Base-by-base conservation (phyloP, 2,888 invertebrate genomes). In the Notodonta ziczac region DNA sequence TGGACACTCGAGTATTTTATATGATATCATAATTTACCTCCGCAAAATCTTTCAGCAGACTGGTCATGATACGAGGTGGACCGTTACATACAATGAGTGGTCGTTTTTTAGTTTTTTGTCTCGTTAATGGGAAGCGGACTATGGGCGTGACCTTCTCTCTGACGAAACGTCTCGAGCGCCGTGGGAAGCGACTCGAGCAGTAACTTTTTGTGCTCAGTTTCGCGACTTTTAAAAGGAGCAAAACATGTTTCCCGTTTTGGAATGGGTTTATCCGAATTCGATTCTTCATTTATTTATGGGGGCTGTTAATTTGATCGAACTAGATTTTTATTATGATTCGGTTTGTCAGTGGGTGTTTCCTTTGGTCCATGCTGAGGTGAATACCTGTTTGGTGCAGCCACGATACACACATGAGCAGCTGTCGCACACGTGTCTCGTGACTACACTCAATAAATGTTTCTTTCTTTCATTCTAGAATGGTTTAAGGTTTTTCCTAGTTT, bases 181-280 rank as follows among this genome's bases (percentile, higher is more conserved):
- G 68, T 77, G 65, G 66, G 67, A 70, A 70, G 63, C 50, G 32
- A 59, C 52, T 62, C 48, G 42, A 56, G 54, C 32, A 57, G 68
- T 67, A 57, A 58, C n/a, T 44, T 44, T 56, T 59, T 56, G 46
- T 46, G 32, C 44, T 50, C 48, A 12, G 35, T 14, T 14, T 46
- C 48, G 58, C 8, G 10, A 53, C 9, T 56, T 56, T 56, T 24
- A 56, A 56, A 56, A 44, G 44, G 40, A 44, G 44, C 56, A 56
- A 56, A 44, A 13, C 56, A 44, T 16, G 7, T 44, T 16, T 13
- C n/a, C 42, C 44, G n/a, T 39, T 54, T n/a, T 14, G 39, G 54
- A 39, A n/a, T 35, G 54, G n/a, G 35, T 54, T 54, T 14, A 39
- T 39, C 54, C 54, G 5, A 54, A 35, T 53, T 32, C 8, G 35